Conservation (phyloP, 2,888 invertebrate species). For the Dioctria linearis region DNA sequence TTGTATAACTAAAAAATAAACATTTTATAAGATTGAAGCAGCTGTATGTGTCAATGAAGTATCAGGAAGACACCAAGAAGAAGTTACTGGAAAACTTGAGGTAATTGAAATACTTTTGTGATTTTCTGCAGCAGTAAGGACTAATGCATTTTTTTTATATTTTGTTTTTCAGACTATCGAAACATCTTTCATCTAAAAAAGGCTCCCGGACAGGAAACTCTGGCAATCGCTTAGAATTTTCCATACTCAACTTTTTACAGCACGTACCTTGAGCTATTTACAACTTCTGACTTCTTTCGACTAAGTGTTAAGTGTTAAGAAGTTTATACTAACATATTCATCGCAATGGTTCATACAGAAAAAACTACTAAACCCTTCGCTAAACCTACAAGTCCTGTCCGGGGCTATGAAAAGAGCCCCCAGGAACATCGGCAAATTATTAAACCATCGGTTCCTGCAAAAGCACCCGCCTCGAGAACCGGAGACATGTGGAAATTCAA, state of each 20-base stretch:
- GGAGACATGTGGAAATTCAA: slow-evolving; percentile 70
- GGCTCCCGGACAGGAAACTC: slow-evolving; percentile 70
- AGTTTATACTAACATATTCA: slow-evolving; percentile 21
- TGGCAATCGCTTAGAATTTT: slow-evolving; percentile 69
- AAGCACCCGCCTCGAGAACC: slow-evolving; percentile 60
- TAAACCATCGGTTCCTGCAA: slow-evolving; percentile 58
- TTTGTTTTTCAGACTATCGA: slow-evolving; percentile 65
- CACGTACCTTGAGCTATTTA: slow-evolving; percentile 68
- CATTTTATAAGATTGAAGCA: neutral
- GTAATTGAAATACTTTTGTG: slow-evolving; percentile 60
- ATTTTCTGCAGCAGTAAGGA: slow-evolving; percentile 14
- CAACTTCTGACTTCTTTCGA: neutral
- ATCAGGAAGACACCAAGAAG: slow-evolving; percentile 66
- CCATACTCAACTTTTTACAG: slow-evolving; percentile 69
- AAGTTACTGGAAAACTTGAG: slow-evolving; percentile 69
- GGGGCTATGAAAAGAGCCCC: slow-evolving; percentile 40
- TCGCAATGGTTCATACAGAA: slow-evolving; percentile 57
- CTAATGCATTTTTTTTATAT: slow-evolving; percentile 16
- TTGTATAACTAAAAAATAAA: neutral
- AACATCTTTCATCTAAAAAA: slow-evolving; percentile 67
- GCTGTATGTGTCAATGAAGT: slow-evolving; percentile 59
- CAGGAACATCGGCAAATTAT: slow-evolving; percentile 22
- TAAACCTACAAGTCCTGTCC: slow-evolving; percentile 56
- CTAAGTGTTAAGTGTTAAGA: neutral
- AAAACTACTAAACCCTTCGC: slow-evolving; percentile 51